Evolutionary conservation across 2,113 vertebrate genomes (phyloP), one percentile per base, ranked within the genome.

Genomic region (Paramisgurnus dabryanus): DNA sequence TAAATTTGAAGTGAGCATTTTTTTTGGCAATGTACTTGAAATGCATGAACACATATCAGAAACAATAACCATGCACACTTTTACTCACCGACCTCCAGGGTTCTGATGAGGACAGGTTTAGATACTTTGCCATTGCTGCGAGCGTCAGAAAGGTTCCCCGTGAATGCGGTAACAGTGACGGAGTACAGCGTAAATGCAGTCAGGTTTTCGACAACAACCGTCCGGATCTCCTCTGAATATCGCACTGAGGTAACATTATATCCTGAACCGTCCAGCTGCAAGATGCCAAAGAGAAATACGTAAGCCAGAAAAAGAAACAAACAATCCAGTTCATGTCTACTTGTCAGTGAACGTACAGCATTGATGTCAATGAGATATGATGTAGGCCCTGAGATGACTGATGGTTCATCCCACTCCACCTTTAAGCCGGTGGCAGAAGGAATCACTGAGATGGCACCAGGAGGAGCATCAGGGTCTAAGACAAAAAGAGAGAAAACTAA

Each of bases 381-480:
- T 0, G 94, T 98, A 43, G 95, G 96, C 81, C 97, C 98, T 0
- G 96, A 96, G 65, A 99, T 90, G 86, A 96, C 41, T 60, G 81
- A 82, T 66, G 98, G 97, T 79, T 94, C 89, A 6, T 83, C 91
- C 98, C 98, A 99, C 67, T 82, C 89, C 83, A 99, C 91, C 82
- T 84, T 94, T 85, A 99, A 90, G 79, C 92, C 93, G 72, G 90
- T 92, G 77, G 95, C 91, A 67, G 95, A 96, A 41, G 93, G 88
- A 68, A 90, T 85, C 64, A 94, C 95, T 6, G 85, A 89, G 61
- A 98, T 90, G 77, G 91, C 87, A 89, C 91, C 91, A 69, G 96
- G 96, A 81, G 97, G 96, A 61, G 89, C 90, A 61, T 98, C 96
- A 72, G 97, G 96, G 86, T 94, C 98, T 99, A 85, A 5, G 53